Evolutionary conservation across 2,113 vertebrate species (phyloP).

Genomic region (Syngnathus scovelli): DNA sequence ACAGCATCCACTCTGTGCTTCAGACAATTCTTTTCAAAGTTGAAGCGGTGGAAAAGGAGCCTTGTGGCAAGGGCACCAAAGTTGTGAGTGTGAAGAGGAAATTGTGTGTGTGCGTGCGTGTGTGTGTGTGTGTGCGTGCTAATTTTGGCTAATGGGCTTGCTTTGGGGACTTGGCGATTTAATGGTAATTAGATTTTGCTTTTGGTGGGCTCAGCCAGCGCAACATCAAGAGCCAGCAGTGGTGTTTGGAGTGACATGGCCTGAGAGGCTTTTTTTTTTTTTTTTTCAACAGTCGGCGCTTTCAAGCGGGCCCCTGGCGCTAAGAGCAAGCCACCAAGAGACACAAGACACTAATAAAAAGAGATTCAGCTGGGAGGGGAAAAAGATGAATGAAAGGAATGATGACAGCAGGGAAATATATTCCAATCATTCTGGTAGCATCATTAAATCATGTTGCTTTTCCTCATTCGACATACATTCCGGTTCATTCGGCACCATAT

Average conservation of each 20-base stretch:
- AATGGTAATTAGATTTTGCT: slow-evolving; percentile 67
- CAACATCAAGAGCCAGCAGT: slow-evolving; percentile 54
- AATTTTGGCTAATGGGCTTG: slow-evolving; percentile 57
- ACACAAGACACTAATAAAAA: slow-evolving; percentile 14
- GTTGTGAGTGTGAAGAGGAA: background rate
- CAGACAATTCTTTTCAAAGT: background rate
- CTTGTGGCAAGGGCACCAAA: background rate
- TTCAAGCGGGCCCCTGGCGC: slow-evolving; percentile 29
- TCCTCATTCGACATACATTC: background rate
- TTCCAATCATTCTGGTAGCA: background rate
- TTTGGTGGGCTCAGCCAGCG: slow-evolving; percentile 42
- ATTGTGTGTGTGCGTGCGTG: slow-evolving; percentile 27
- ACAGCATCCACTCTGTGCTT: background rate
- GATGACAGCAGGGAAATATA: background rate
- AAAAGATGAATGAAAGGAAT: slow-evolving; percentile 1
- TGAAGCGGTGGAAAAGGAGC: background rate
- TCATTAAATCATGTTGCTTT: background rate
- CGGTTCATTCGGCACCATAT: background rate
- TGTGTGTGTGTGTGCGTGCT: slow-evolving; percentile 31
- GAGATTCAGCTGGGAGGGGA: background rate
- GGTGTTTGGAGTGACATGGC: slow-evolving; percentile 47
- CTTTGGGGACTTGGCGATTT: slow-evolving; percentile 40
- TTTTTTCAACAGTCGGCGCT: slow-evolving; percentile 33
- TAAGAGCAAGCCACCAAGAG: background rate
- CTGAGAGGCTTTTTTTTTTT: slow-evolving; percentile 32